Evolutionary conservation across 2,888 invertebrate genomes (phyloP), one percentile per base, ranked within the genome.

Genomic region (Siphonodentalium dalli): DNA sequence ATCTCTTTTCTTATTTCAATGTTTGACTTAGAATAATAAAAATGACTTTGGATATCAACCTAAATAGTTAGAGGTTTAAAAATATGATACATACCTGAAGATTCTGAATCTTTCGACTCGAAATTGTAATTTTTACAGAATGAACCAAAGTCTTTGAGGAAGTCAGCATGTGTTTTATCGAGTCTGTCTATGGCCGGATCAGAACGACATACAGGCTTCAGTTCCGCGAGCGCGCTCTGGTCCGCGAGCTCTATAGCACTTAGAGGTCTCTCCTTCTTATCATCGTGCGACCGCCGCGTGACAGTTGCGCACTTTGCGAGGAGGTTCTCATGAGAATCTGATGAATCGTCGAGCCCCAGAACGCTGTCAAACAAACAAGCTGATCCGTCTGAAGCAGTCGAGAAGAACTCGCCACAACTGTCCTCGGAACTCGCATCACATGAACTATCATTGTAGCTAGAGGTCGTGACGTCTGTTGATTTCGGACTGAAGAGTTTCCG

Each of bases 211-310:
- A 91, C 90, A 67, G 88, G 87, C 51, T 85, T 81, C 59, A 83
- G 63, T 43, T 77, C 78, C 20, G 71, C 58, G 5, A 80, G 74
- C 0, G 83, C 81, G 77, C 35, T 75, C 57, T 89, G 83, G 77
- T 91, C 91, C 13, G 91, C 89, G 31, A 92, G 85, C 69, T 91
- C 92, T 7, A 93, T 91, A 6, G 93, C 92, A 56, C 93, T 92
- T 91, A 92, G 92, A 0, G 93, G 93, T 39, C 93, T 86, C 39
- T 75, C 74, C 49, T 68, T 69, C 29, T 54, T 53, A n/a, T n/a
- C n/a, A n/a, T n/a, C n/a, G n/a, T n/a, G n/a, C n/a, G n/a, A n/a
- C n/a, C n/a, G n/a, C n/a, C n/a, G n/a, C n/a, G n/a, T n/a, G n/a
- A n/a, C n/a, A n/a, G n/a, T n/a, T n/a, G n/a, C n/a, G n/a, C n/a